Base-by-base conservation (phyloP, 2,888 invertebrate genomes). In the Timema cristinae region DNA sequence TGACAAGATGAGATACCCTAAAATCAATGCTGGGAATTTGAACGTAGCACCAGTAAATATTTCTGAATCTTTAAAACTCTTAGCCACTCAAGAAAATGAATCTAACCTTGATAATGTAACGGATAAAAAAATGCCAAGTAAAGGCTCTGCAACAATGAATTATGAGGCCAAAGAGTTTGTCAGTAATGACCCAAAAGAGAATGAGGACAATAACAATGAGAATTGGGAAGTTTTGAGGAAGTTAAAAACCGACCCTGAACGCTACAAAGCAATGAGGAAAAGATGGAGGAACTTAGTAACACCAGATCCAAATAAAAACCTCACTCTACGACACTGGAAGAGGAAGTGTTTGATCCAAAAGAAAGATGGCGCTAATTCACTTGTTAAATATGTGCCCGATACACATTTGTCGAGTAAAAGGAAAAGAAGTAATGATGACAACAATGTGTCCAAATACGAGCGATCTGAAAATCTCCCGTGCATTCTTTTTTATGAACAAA, bases 261-360 rank as follows among this genome's bases (percentile, higher is more conserved):
- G 74, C 7, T 74, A 72, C 50, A 68, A 67, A 16, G 72, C 68
- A 6, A 68, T 74, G 6, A 49, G 74, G 51, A 52, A 71, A n/a
- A 63, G 72, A 11, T 74, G 74, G 74, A 63, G 70, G 51, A 72
- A 74, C 15, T 15, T 72, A 50, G 66, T 66, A 2, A 68, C 71
- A 10, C 74, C 74, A 15, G 72, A 74, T 59, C 74, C 74, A 5
- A 74, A 72, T 54, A 71, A 69, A 52, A 66, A 74, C 63, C 56
- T 74, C 16, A 74, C 74, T 47, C 16, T 48, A 6, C 63, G 63
- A n/a, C 32, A 32, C 10, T 63, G 63, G 32, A 47, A 47, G 11
- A 32, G 63, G 48, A 63, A 32, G 63, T 16, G 48, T 9, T 63
- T 63, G 11, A 63, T 63, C 63, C 32, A 48, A 9, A 32, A 63